These are phyloP conservation scores for Gymnogyps californianus DNA, from an alignment of 2,113 vertebrate species.

Conservation along the genomic window DNA sequence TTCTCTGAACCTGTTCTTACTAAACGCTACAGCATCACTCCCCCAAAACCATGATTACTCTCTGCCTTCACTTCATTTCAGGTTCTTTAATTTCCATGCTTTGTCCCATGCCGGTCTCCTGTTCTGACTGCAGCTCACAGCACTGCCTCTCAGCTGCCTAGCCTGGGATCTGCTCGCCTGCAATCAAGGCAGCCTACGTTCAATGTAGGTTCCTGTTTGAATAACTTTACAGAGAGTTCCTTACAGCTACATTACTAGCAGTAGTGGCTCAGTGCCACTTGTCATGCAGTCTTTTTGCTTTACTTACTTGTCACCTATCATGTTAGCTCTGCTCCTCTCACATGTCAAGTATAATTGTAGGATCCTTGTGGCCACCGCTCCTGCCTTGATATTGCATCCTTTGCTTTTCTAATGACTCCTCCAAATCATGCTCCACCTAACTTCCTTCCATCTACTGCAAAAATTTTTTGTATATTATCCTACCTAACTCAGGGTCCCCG, in stretches of 20 bases:
- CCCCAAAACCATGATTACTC: neutral
- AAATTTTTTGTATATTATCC: neutral
- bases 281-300: neutral
- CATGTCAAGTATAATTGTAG: neutral
- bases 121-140: neutral
- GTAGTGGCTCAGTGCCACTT: neutral
- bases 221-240: neutral
- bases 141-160: fast-evolving
- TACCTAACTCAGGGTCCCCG: neutral
- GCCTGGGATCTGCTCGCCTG: neutral
- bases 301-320: neutral
- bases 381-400: neutral
- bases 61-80: neutral
- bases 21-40: neutral
- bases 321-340: neutral
- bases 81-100: neutral
- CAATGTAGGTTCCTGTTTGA: too few species aligned
- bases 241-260: neutral
- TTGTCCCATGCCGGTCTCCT: neutral
- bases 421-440: neutral
- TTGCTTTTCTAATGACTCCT: neutral
- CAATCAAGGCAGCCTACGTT: neutral
- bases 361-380: neutral
- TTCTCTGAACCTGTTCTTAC: neutral
- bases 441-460: neutral